Conservation (phyloP, 2,888 invertebrate genomes). For the Patella pellucida region DNA sequence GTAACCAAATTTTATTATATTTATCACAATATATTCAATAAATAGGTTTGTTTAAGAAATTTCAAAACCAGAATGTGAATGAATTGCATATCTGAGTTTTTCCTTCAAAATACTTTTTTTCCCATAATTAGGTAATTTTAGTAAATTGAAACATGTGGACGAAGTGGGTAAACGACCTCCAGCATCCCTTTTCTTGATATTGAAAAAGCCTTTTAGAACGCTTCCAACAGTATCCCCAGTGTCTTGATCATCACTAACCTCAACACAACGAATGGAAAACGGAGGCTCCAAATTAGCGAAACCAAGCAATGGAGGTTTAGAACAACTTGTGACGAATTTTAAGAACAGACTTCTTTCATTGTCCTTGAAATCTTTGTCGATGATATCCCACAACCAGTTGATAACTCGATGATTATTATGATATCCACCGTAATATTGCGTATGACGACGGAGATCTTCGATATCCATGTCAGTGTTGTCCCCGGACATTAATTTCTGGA, state of each 20-base stretch:
- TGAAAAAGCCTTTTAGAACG: slow-evolving; percentile 97
- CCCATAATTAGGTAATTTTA: slow-evolving; percentile 97
- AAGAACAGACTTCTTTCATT: slow-evolving; percentile 93
- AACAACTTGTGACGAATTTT: slow-evolving; percentile 84
- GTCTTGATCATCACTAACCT: slow-evolving; percentile 93
- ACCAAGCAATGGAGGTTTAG: slow-evolving; percentile 95
- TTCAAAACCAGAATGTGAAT: slow-evolving; percentile 98
- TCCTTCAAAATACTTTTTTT: slow-evolving; percentile 94
- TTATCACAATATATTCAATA: too few relatives aligned
- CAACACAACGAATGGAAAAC: slow-evolving; percentile 98
- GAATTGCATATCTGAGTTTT: slow-evolving; percentile 96
- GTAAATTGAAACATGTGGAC: slow-evolving; percentile 97
- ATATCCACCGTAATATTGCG: slow-evolving; percentile 99
- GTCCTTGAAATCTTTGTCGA: slow-evolving; percentile 93
- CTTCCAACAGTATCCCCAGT: slow-evolving; percentile 82
- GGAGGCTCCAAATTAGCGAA: slow-evolving; percentile 97
- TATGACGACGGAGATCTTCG: slow-evolving; percentile 77
- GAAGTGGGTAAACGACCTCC: slow-evolving; percentile 94
- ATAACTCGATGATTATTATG: slow-evolving; percentile 98
- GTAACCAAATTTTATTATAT: too few relatives aligned
- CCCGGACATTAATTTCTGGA: slow-evolving; percentile 95
- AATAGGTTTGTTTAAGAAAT: slow-evolving; percentile 78
- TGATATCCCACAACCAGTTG: slow-evolving; percentile 98
- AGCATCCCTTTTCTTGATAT: slow-evolving; percentile 79
- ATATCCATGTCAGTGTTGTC: slow-evolving; percentile 94